Evolutionary conservation across 2,113 vertebrate species (phyloP).

Genomic region (Erythrolamprus reginae): DNA sequence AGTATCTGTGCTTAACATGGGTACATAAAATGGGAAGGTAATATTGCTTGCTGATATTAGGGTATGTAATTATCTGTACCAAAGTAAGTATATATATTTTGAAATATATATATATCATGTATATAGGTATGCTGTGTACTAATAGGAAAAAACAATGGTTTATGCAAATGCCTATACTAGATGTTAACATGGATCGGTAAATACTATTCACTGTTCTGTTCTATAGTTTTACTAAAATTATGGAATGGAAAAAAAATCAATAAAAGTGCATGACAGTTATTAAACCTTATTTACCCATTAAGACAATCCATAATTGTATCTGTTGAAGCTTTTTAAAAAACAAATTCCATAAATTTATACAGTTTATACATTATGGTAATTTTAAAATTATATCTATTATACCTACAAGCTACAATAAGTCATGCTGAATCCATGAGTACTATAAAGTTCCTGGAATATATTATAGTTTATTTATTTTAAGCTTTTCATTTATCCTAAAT

Average conservation of each 20-base stretch:
- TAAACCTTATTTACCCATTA: background rate
- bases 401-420: background rate
- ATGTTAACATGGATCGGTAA: background rate
- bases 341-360: background rate
- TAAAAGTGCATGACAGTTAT: background rate
- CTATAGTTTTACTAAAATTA: background rate
- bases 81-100: background rate
- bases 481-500: conserved; percentile 34
- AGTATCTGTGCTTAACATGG: no score
- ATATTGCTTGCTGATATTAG: background rate
- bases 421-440: conserved; percentile 22
- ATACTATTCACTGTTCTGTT: background rate
- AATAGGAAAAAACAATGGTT: background rate
- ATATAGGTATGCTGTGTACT: background rate
- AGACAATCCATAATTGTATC: background rate
- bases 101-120: background rate
- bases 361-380: background rate
- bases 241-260: background rate
- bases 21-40: background rate
- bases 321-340: background rate
- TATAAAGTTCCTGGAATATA: conserved; percentile 55
- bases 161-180: background rate
- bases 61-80: background rate
- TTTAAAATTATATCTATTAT: background rate
- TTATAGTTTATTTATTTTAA: conserved; percentile 42